phyloP scores from a whole-genome alignment of 2,113 vertebrate genomes.

The Tringa solitaria region DNA sequence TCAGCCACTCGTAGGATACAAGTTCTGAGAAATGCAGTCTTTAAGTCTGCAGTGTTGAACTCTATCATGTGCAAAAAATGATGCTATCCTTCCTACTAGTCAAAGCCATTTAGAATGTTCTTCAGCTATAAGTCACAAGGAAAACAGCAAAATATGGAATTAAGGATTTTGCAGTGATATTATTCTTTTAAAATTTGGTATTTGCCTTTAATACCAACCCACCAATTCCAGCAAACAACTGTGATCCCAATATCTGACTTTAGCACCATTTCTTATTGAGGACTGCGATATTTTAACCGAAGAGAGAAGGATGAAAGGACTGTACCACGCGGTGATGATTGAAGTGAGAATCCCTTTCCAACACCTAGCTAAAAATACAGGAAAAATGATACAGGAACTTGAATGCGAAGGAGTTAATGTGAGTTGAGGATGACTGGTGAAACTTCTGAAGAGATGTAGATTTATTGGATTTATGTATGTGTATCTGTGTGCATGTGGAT shows the following conservation, averaged over 20 bases:
- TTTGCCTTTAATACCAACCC: not conserved
- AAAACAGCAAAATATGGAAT: not conserved
- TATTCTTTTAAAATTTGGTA: constrained; percentile 29
- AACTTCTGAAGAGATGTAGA: constrained; percentile 38
- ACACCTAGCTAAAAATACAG: not conserved
- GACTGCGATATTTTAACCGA: not conserved
- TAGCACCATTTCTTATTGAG: fast-evolving
- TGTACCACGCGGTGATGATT: not conserved
- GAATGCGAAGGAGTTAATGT: constrained; percentile 1
- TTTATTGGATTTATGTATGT: constrained; percentile 47
- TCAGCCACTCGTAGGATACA: fast-evolving
- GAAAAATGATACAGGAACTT: not conserved
- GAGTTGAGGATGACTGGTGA: not conserved
- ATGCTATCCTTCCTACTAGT: not conserved
- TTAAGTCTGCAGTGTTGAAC: not conserved
- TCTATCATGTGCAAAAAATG: not conserved
- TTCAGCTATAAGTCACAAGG: not conserved
- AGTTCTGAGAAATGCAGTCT: not conserved
- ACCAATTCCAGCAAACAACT: not conserved
- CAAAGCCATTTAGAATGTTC: not conserved
- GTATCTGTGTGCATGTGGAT: constrained; percentile 7
- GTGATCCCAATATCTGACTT: not conserved
- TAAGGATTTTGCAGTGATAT: not conserved
- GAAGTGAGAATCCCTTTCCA: not conserved
- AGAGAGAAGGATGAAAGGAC: not conserved